Conservation (phyloP, 2,113 vertebrate genomes). For the Malaclemys terrapin region DNA sequence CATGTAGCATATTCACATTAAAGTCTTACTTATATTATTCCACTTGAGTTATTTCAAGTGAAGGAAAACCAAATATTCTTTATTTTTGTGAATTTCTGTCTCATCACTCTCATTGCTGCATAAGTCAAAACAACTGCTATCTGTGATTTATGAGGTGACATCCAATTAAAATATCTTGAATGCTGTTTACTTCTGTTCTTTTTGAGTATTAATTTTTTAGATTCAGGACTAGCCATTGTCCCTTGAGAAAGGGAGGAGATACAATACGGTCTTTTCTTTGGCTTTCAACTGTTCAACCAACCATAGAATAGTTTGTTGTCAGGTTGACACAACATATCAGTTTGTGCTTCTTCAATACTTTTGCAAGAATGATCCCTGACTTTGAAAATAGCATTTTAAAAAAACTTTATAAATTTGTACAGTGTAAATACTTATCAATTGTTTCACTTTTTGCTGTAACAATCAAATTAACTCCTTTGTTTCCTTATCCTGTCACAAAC, state of each 20-base stretch:
- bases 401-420: not conserved
- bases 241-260: not conserved
- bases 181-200: not conserved
- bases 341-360: not conserved
- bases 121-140: not conserved
- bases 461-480: not conserved
- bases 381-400: not conserved
- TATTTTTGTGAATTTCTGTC: not conserved
- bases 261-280: not conserved
- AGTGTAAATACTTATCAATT: not conserved
- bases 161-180: not conserved
- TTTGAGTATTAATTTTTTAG: not conserved
- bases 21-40: not conserved
- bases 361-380: not conserved
- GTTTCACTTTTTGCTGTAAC: not conserved
- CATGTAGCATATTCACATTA: not conserved
- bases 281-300: not conserved
- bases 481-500: not conserved
- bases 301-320: not conserved
- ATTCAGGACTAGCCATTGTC: not conserved
- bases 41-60: not conserved
- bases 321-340: not conserved
- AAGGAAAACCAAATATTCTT: not conserved
- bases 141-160: not conserved
- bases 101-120: not conserved